Evolutionary conservation across 2,888 invertebrate species (phyloP), one percentile per base, ranked within the genome.

Genomic region (Ichneumoninae sp.): DNA sequence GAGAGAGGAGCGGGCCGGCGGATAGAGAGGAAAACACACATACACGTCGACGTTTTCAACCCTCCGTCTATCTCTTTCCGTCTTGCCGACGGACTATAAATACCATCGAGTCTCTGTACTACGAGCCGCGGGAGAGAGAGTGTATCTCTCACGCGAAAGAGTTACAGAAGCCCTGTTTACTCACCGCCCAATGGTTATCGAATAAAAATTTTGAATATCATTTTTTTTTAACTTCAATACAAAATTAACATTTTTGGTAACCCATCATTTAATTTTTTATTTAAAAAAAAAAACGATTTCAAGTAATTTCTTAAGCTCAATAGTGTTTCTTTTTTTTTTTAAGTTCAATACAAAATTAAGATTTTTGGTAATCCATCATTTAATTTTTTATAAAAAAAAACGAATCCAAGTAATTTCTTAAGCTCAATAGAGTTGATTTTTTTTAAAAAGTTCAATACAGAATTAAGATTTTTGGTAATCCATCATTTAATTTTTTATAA

Each of bases 31-130:
- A 26, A 33, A 47, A 57, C 40, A 40, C 73, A 47, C 66, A 68
- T 40, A 68, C 36, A 36, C 57, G 54, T 47, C 26, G 70, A 68
- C 47, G 69, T 57, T 65, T 57, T 71, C 71, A 71, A 73, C 73
- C 60, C 81, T 79, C 71, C 79, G 75, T 68, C 79, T 66, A 47
- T 71, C 80, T 81, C 84, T 60, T 82, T 76, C 73, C 84, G 78
- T 87, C 87, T 88, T 81, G 75, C 57, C 81, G 75, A 69, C 73
- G 63, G 82, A 79, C 86, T 86, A 90, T 89, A 91, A 91, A 91
- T 91, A 90, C 89, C 84, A 86, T 87, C 36, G 65, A 74, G 73
- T 73, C 87, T 86, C 86, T 86, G 87, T 85, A 86, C 81, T 82
- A 83, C 54, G 13, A 13, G 22, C 30, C 70, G 71, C 77, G 74